A percentile compares a stretch with the other conserved stretches of the same genome.
Conservation (phyloP, 2,888 invertebrate genomes). For the Agrypnus murinus region DNA sequence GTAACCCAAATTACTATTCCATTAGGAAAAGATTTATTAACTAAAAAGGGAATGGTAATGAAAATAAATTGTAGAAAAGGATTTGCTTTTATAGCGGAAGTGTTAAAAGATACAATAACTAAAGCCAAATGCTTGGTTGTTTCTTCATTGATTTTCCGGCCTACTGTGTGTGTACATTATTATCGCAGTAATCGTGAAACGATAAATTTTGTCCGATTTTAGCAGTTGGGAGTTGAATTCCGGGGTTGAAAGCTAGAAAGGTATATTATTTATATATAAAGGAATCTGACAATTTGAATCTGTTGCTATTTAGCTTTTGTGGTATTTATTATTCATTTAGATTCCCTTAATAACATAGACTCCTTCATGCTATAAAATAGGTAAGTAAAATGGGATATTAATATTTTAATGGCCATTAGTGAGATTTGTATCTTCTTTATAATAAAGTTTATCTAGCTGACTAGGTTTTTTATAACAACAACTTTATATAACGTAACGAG, state of each 20-base stretch:
- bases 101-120: slow-evolving; percentile 5
- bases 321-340: neutral
- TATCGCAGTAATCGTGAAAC: slow-evolving; percentile 11
- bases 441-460: too few relatives aligned
- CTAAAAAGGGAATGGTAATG: neutral
- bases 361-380: too few relatives aligned
- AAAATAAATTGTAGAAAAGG: neutral
- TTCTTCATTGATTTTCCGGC: slow-evolving; percentile 20
- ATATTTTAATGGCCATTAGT: too few relatives aligned
- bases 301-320: neutral
- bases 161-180: slow-evolving; percentile 21
- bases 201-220: slow-evolving; percentile 10
- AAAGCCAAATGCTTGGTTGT: slow-evolving; percentile 3
- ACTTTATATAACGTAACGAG: too few relatives aligned
- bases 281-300: neutral
- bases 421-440: too few relatives aligned
- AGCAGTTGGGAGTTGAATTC: slow-evolving; percentile 7
- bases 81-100: neutral
- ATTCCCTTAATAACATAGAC: neutral
- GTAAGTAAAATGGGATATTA: too few relatives aligned
- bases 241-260: slow-evolving; percentile 4
- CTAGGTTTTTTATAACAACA: too few relatives aligned
- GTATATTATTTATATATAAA: neutral
- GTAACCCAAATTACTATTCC: too few relatives aligned
- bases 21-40: too few relatives aligned